phyloP scores from a whole-genome alignment of 2,888 invertebrate species.

The Coelinius sp. region DNA sequence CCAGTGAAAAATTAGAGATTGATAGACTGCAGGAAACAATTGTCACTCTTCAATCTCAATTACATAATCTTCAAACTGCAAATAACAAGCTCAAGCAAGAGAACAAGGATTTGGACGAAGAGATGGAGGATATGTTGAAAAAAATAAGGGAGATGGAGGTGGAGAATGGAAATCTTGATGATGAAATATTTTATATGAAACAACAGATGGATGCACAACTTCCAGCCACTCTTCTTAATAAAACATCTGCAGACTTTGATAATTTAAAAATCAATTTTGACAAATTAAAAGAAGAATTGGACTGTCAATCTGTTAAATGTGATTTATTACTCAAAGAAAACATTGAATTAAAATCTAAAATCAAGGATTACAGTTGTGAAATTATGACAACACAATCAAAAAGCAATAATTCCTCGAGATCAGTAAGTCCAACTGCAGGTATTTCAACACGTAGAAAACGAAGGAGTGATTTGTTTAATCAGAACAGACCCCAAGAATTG shows the following conservation, averaged over 20 bases:
- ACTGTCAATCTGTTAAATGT: not conserved
- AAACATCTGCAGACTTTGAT: constrained; percentile 26
- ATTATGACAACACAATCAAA: not conserved
- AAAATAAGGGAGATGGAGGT: constrained; percentile 54
- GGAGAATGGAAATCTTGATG: constrained; percentile 68
- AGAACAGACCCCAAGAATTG: constrained; percentile 53
- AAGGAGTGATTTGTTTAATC: constrained; percentile 56
- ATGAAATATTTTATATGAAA: constrained; percentile 65
- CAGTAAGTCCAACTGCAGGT: constrained; percentile 52
- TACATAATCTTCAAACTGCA: not conserved
- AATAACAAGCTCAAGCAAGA: constrained; percentile 61
- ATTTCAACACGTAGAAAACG: constrained; percentile 47
- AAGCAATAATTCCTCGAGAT: constrained; percentile 51
- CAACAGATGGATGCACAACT: constrained; percentile 43
- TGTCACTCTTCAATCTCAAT: constrained; percentile 39
- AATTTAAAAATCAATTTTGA: not conserved
- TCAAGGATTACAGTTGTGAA: not conserved
- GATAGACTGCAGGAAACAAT: not conserved
- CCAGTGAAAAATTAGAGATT: no score
- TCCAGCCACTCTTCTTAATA: no score
- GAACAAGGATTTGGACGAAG: constrained; percentile 72
- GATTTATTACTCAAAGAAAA: constrained; percentile 47
- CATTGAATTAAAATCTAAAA: constrained; percentile 45
- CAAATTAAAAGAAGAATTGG: not conserved
- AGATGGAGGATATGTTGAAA: constrained; percentile 67